phyloP scores from a whole-genome alignment of 2,797 vertebrate genomes.

The Cephalopachus bancanus region DNA sequence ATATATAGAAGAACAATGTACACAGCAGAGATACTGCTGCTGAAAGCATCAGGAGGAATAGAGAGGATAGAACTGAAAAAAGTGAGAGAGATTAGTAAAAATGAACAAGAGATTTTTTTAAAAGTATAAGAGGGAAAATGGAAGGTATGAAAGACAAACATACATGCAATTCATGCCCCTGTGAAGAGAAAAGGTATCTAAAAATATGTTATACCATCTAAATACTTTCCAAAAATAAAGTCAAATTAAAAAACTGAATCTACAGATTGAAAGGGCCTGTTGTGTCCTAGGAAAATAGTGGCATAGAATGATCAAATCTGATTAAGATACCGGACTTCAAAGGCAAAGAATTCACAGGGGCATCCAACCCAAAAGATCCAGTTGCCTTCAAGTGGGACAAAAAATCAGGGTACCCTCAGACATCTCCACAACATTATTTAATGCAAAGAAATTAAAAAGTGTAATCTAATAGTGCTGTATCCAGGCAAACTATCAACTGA shows the following conservation, averaged over 20 bases:
- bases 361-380: neutral
- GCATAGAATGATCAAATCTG: neutral
- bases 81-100: conserved; percentile 36
- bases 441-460: conserved; percentile 32
- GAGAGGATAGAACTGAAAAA: neutral
- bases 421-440: neutral
- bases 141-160: neutral
- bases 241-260: neutral
- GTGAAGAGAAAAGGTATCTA: conserved; percentile 17
- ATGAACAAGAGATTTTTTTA: neutral
- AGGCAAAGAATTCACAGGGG: conserved; percentile 51
- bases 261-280: neutral
- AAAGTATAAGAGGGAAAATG: neutral
- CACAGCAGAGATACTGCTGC: neutral
- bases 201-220: conserved; percentile 28
- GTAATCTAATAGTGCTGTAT: neutral
- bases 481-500: neutral
- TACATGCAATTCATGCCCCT: neutral
- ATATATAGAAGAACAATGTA: conserved; percentile 1
- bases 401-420: neutral
- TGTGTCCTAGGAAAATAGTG: conserved; percentile 48
- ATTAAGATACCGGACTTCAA: conserved; percentile 30
- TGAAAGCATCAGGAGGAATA: neutral
- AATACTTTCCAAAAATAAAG: neutral
- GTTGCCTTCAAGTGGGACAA: neutral